Evolutionary conservation across 64 coral and sea anemone species (phyloP).

Genomic region (Pocillopora damicornis): DNA sequence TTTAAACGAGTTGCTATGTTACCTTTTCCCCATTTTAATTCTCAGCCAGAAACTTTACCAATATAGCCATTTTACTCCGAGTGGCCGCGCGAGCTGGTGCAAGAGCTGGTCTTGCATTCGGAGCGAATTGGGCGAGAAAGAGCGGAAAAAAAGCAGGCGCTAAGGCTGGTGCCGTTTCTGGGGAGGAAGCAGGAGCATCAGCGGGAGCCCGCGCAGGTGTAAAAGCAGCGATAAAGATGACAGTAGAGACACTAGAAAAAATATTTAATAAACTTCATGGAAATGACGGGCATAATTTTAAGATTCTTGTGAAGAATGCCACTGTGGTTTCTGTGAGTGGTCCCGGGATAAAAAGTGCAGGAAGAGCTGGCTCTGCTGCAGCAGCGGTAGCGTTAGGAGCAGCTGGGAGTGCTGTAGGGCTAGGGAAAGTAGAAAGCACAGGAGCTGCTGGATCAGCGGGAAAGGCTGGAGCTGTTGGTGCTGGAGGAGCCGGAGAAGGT

Average conservation of each 20-base stretch:
- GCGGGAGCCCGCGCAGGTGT: slow-evolving; percentile 32
- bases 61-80: background rate
- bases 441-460: too few species aligned
- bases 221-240: slow-evolving; percentile 15
- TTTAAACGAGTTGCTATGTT: too few species aligned
- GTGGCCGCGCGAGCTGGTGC: slow-evolving; percentile 24
- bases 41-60: background rate
- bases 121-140: background rate
- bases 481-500: background rate
- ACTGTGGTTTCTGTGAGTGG: background rate
- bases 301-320: background rate
- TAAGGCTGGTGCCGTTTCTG: slow-evolving; percentile 54
- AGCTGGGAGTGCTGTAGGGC: too few species aligned
- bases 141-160: slow-evolving; percentile 36
- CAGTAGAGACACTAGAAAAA: slow-evolving; percentile 2
- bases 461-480: background rate
- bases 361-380: background rate
- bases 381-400: too few species aligned
- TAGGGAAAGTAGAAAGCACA: too few species aligned
- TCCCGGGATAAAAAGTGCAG: background rate
- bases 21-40: background rate
- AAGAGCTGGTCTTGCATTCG: slow-evolving; percentile 4
- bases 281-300: background rate
- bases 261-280: slow-evolving; percentile 10
- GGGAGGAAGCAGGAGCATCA: slow-evolving; percentile 34